phyloP scores from a whole-genome alignment of 2,797 vertebrate genomes.

The Channallabes apus region DNA sequence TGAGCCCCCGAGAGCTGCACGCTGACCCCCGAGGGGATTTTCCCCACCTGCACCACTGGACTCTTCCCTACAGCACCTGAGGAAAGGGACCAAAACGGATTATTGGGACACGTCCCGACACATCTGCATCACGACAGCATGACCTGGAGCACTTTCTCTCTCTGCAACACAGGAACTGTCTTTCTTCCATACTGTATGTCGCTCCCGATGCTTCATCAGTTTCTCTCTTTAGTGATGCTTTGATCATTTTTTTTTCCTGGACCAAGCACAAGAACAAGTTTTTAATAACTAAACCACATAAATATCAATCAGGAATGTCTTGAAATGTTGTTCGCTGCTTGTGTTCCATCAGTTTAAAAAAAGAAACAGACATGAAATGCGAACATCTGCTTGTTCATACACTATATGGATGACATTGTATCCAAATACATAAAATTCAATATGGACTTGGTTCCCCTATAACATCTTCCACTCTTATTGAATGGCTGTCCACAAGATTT shows the following conservation, averaged over 20 bases:
- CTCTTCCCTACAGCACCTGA: slow-evolving; percentile 81
- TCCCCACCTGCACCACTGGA: slow-evolving; percentile 76
- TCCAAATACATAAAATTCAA: too few relatives aligned
- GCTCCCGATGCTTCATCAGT: neutral
- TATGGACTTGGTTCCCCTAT: too few relatives aligned
- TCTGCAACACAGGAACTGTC: neutral
- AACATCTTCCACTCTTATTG: too few relatives aligned
- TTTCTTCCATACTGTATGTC: neutral
- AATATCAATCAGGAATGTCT: neutral
- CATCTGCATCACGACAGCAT: slow-evolving; percentile 74
- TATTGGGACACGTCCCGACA: slow-evolving; percentile 75
- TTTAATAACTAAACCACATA: too few relatives aligned
- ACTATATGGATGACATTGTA: neutral
- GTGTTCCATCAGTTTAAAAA: neutral
- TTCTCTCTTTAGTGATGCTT: neutral
- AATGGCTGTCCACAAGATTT: too few relatives aligned
- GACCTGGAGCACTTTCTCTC: neutral
- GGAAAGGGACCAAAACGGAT: slow-evolving; percentile 64
- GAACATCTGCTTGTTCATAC: slow-evolving; percentile 11
- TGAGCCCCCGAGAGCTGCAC: slow-evolving; percentile 85
- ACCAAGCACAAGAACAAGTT: neutral
- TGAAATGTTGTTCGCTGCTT: neutral
- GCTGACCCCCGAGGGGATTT: slow-evolving; percentile 75
- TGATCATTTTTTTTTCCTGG: neutral
- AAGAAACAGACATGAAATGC: neutral